These are phyloP conservation scores for Smutsia gigantea DNA, from an alignment of 2,797 vertebrate species.

Conservation along the genomic window DNA sequence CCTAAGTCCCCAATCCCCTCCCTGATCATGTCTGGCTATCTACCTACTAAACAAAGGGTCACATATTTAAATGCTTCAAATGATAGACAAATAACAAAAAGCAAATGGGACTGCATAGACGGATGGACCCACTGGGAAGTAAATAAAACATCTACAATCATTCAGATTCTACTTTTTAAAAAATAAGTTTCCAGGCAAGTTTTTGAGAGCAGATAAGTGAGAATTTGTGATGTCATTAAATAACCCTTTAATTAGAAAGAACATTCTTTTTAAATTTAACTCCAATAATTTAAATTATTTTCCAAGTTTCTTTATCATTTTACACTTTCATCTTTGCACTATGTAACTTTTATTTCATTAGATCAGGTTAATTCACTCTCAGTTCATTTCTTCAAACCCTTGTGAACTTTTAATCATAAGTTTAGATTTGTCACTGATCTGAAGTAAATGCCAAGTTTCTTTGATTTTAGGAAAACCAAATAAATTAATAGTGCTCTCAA, in stretches of 20 bases:
- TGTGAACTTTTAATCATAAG: neutral
- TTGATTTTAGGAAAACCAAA: neutral
- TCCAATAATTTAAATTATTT: neutral
- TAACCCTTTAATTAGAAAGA: neutral
- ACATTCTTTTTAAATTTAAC: neutral
- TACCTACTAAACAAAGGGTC: neutral
- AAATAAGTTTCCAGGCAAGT: neutral
- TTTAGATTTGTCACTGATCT: neutral
- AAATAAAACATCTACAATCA: neutral
- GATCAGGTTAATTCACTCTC: neutral
- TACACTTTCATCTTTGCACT: neutral
- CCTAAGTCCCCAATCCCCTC: no score
- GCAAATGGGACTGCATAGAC: rapidly evolving
- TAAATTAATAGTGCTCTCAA: neutral
- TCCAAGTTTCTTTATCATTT: conserved; percentile 16
- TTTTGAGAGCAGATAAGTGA: neutral
- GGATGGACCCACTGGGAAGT: neutral
- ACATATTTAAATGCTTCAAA: neutral
- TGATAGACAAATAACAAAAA: neutral
- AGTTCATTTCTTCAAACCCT: neutral
- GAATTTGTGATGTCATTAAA: neutral
- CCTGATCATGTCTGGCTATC: no score
- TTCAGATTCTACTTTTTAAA: neutral
- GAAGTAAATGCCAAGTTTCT: neutral
- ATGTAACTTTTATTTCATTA: neutral